These are phyloP conservation scores for Sebastes melanostomus DNA, from an alignment of 2,797 vertebrate species.

Conservation along the genomic window DNA sequence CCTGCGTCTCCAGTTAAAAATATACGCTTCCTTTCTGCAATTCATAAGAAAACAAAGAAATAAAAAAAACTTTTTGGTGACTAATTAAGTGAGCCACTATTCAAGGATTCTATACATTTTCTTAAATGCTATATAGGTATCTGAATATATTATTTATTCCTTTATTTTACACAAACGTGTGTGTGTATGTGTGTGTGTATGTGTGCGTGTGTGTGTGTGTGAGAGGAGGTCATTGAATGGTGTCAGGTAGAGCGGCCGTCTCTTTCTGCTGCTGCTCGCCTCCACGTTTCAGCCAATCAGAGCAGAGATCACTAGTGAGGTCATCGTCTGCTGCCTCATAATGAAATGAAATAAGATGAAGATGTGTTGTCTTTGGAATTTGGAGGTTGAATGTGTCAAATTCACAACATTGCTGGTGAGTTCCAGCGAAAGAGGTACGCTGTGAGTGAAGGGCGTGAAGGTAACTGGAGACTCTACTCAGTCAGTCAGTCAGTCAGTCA, in stretches of 20 bases:
- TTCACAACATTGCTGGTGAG: not conserved
- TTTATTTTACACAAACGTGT: conserved; percentile 79
- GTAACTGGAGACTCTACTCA: conserved; percentile 11
- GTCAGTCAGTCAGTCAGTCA: not conserved
- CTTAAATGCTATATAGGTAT: conserved; percentile 83
- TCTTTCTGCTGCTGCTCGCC: conserved; percentile 38
- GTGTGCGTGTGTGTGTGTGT: conserved; percentile 4
- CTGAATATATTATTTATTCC: conserved; percentile 85
- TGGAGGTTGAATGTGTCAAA: not conserved
- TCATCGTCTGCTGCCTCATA: not conserved
- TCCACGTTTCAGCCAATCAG: conserved; percentile 19
- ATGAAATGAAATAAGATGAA: not conserved
- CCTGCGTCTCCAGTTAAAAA: conserved; percentile 62
- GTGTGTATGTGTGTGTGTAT: not conserved
- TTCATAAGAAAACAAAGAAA: conserved; percentile 62
- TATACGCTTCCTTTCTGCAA: conserved; percentile 51
- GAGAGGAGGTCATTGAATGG: conserved; percentile 54
- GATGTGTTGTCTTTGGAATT: not conserved
- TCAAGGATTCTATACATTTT: conserved; percentile 82
- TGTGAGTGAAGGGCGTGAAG: conserved; percentile 35
- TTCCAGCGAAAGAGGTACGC: not conserved
- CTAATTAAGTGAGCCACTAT: conserved; percentile 82
- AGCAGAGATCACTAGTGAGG: conserved; percentile 6
- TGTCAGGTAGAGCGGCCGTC: conserved; percentile 43
- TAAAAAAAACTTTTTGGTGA: conserved; percentile 72